phyloP scores from a whole-genome alignment of 2,888 invertebrate species.

The Pyrocoelia pectoralis region DNA sequence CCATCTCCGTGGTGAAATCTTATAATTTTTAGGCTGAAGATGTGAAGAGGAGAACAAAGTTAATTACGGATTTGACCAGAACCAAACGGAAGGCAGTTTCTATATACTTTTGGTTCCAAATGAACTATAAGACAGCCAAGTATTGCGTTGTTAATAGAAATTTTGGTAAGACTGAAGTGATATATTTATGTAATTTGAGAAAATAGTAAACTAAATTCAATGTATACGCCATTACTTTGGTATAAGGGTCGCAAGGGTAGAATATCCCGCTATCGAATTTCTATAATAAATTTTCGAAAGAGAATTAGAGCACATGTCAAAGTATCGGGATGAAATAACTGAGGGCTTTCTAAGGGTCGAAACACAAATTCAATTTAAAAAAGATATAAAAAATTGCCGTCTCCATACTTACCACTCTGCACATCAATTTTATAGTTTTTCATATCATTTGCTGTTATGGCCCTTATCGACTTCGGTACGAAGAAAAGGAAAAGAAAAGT shows the following conservation, averaged over 20 bases:
- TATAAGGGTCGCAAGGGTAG: slow-evolving; percentile 17
- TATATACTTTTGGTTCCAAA: no score
- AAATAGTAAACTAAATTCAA: background rate
- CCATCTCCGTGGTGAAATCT: no score
- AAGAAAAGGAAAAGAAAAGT: slow-evolving; percentile 22
- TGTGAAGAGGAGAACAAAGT: no score
- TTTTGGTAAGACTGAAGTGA: no score
- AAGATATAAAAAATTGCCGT: slow-evolving; percentile 43
- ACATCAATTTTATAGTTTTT: slow-evolving; percentile 29
- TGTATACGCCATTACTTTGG: slow-evolving; percentile 12
- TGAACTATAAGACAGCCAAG: no score
- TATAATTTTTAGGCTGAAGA: no score
- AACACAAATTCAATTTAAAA: slow-evolving; percentile 44
- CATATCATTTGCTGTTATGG: slow-evolving; percentile 28
- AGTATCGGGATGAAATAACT: slow-evolving; percentile 20
- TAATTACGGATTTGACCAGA: no score
- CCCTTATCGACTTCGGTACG: slow-evolving; percentile 19
- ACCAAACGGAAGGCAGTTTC: no score
- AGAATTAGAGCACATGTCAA: slow-evolving; percentile 32
- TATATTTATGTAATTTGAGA: no score
- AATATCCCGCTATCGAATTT: slow-evolving; percentile 24
- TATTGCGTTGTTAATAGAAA: no score
- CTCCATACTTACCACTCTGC: slow-evolving; percentile 20
- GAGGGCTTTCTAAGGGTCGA: slow-evolving; percentile 20
- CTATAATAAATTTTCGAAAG: slow-evolving; percentile 27